phyloP scores from a whole-genome alignment of 1,140 invertebrate species.

The Chlorops oryzae region DNA sequence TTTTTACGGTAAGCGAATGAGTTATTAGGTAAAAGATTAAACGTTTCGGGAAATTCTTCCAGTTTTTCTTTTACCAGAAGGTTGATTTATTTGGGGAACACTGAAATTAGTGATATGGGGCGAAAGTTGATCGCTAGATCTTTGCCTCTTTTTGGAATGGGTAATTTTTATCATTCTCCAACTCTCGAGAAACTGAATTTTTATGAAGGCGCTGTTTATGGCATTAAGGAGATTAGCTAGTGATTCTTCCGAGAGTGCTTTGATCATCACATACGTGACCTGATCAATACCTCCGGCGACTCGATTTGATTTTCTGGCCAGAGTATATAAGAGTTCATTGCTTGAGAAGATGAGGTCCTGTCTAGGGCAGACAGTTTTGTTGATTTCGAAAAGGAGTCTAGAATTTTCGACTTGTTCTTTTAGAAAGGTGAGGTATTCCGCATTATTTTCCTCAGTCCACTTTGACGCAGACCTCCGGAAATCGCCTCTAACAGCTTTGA shows the following conservation, averaged over 20 bases:
- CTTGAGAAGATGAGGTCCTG: neutral
- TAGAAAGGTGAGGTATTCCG: too few species aligned
- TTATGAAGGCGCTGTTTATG: neutral
- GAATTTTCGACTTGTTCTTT: neutral
- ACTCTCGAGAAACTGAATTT: neutral
- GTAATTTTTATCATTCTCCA: neutral
- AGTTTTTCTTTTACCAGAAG: neutral
- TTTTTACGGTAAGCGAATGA: constrained; percentile 4
- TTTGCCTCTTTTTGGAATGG: constrained; percentile 2
- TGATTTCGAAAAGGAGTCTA: neutral
- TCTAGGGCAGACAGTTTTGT: neutral
- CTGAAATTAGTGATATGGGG: constrained; percentile 1
- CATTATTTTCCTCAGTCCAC: too few species aligned
- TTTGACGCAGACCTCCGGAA: too few species aligned
- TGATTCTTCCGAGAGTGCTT: neutral
- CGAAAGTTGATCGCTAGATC: neutral
- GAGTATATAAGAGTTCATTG: neutral
- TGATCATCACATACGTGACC: constrained; percentile 1
- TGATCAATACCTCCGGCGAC: neutral
- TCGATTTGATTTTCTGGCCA: neutral
- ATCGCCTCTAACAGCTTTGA: neutral
- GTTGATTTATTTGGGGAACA: constrained; percentile 1
- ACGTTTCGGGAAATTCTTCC: neutral
- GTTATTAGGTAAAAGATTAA: neutral
- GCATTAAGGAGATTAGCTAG: neutral